Evolutionary conservation across 2,113 vertebrate genomes (phyloP).

Genomic region (Phoenicopterus ruber): DNA sequence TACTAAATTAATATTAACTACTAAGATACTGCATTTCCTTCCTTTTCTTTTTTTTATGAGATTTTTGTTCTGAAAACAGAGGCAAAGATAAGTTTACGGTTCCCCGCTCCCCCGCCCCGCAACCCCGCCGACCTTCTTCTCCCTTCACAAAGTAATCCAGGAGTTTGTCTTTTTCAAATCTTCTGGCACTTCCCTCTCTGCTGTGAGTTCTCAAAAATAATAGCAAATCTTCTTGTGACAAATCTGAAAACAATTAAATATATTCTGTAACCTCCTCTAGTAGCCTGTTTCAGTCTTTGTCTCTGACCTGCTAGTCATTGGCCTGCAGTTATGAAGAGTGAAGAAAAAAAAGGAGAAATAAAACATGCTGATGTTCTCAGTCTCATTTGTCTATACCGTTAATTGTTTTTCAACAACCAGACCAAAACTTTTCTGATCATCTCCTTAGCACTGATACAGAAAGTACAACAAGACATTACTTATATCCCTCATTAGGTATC

Average conservation of each 20-base stretch:
- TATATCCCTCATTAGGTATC: not conserved
- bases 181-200: not conserved
- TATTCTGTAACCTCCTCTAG: not conserved
- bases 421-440: not conserved
- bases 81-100: not conserved
- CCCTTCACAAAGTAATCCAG: not conserved
- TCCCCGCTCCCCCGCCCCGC: too few relatives aligned
- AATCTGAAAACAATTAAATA: not conserved
- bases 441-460: not conserved
- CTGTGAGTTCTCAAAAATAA: not conserved
- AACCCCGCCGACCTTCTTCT: not conserved
- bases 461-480: not conserved
- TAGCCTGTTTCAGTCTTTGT: not conserved
- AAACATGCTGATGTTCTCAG: not conserved
- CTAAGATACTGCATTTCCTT: not conserved
- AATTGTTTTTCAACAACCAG: not conserved
- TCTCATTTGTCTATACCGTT: not conserved
- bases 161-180: not conserved
- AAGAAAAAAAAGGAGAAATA: not conserved
- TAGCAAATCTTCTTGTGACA: not conserved
- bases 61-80: not conserved
- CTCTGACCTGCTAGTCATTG: not conserved
- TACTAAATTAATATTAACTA: not conserved
- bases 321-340: not conserved
- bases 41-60: not conserved